A percentile compares a stretch with the other conserved stretches of the same genome.
These are phyloP conservation scores for Odocoileus virginianus DNA, from an alignment of 2,113 vertebrate species.

Conservation along the genomic window DNA sequence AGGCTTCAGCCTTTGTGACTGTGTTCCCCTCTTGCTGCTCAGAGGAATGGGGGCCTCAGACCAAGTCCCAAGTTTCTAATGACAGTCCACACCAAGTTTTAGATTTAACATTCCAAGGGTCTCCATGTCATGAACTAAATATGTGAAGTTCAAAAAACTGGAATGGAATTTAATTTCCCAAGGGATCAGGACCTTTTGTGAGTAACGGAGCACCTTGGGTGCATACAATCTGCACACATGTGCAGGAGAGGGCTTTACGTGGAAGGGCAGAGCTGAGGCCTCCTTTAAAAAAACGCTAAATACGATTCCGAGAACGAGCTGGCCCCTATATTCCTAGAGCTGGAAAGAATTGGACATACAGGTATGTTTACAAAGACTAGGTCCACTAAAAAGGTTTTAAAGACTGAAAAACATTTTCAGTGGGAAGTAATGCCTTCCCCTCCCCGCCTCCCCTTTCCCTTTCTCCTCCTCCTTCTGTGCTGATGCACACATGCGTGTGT, in stretches of 20 bases:
- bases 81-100: slow-evolving; percentile 78
- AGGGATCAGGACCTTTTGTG: slow-evolving; percentile 32
- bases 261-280: neutral
- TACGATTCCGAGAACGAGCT: slow-evolving; percentile 21
- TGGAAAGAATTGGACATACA: neutral
- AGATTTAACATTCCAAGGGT: slow-evolving; percentile 55
- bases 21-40: neutral
- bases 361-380: slow-evolving; percentile 9
- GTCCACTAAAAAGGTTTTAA: neutral
- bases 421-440: neutral
- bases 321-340: neutral
- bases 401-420: neutral
- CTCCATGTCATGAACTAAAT: slow-evolving; percentile 81
- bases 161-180: slow-evolving; percentile 69
- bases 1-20: slow-evolving; percentile 36
- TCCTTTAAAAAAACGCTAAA: slow-evolving; percentile 10
- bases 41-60: slow-evolving; percentile 50
- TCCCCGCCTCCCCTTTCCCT: rapidly evolving
- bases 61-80: slow-evolving; percentile 58
- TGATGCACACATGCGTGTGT: neutral
- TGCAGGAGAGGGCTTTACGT: neutral
- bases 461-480: neutral
- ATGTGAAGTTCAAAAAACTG: slow-evolving; percentile 75
- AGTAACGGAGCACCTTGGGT: neutral
- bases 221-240: neutral